Evolutionary conservation across 2,797 vertebrate species (phyloP), one percentile per base, ranked within the genome.

Genomic region (Helostoma temminkii): DNA sequence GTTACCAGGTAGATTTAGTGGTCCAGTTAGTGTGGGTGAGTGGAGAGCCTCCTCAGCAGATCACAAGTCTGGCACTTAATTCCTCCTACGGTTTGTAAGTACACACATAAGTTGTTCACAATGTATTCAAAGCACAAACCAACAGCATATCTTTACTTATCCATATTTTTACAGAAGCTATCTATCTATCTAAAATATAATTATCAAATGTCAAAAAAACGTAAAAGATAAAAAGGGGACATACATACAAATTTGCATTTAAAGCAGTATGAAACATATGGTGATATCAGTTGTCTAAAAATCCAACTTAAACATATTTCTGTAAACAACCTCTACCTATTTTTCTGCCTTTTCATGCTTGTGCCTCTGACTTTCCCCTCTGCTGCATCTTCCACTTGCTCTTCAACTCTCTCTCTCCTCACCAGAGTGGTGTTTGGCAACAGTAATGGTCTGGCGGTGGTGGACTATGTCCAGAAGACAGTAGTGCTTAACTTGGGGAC

Each of bases 11-110:
- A 67, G 98, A 99, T 63, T 88, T 99, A 47, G 96, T 99, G 84
- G 96, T 98, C 85, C 98, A 99, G 92, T 92, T 98, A 72, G 96
- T 99, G 66, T 99, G 98, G 98, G 98, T 99, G 83, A 94, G 95
- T 49, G 98, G 98, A 81, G 98, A 99, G 84, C 98, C 97, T 69
- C 98, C 98, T 47, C 98, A 98, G 37, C 98, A 96, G 78, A 98
- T 99, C 92, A 98, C 96, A 72, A 98, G 97, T 84, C 92, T 99
- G 91, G 95, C 96, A 9, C 83, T 99, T 80, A 99, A 97, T 85
- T 99, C 98, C 47, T 95, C 96, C 0, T 98, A 97, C 1, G 96
- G 98, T 84, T 84, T 93, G 91, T 93, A 76, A 92, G 91, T 89
- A 74, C 39, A 58, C 64, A 15, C 47, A 53, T 28, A 42, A 5